Evolutionary conservation across 2,113 vertebrate genomes (phyloP).

Genomic region (Delphinus delphis): DNA sequence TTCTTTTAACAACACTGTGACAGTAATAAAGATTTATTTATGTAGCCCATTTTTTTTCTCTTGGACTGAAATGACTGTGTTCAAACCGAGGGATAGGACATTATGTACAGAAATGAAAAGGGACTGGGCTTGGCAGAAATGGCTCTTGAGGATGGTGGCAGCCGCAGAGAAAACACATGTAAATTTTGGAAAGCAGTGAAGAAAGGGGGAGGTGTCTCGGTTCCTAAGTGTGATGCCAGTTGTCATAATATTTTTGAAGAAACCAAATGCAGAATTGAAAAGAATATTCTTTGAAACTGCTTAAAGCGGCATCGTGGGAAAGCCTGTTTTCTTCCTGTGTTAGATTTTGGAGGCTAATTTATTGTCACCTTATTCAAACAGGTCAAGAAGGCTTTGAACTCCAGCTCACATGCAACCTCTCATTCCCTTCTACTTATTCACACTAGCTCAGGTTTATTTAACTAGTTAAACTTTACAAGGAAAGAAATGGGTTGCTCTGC

Average conservation of each 20-base stretch:
- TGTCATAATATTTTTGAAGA: slow-evolving; percentile 46
- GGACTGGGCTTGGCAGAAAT: not conserved
- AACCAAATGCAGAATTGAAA: slow-evolving; percentile 11
- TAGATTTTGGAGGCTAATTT: slow-evolving; percentile 29
- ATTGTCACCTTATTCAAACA: slow-evolving; percentile 8
- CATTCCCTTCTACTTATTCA: not conserved
- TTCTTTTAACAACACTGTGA: slow-evolving; percentile 68
- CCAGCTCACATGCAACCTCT: not conserved
- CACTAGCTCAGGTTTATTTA: not conserved
- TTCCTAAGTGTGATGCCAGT: not conserved
- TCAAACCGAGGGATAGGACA: not conserved
- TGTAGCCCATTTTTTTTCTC: not conserved
- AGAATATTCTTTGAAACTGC: not conserved
- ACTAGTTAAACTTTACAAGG: not conserved
- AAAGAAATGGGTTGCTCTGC: not conserved
- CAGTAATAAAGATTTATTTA: slow-evolving; percentile 79
- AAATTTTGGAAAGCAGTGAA: not conserved
- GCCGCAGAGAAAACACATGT: not conserved
- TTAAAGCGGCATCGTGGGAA: not conserved
- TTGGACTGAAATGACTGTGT: slow-evolving; percentile 35
- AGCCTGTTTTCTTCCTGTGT: not conserved
- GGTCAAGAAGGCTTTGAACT: not conserved
- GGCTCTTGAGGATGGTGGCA: not conserved
- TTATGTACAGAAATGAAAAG: not conserved
- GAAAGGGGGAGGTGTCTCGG: not conserved